Base-by-base conservation (phyloP, 2,888 invertebrate genomes). In the Lutraria lutraria region DNA sequence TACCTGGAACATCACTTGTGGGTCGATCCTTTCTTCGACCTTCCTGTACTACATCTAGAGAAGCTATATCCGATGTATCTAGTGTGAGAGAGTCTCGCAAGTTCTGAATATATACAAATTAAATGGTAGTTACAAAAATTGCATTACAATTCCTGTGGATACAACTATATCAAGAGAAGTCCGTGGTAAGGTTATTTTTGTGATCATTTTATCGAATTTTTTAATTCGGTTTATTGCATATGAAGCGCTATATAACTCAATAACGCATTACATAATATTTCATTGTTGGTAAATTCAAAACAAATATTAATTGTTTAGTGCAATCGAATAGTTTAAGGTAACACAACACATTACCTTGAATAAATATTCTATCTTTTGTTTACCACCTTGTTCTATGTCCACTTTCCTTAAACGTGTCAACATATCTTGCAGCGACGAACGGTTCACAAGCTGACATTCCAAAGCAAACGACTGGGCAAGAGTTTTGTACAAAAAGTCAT, bases 1-100 rank as follows among this genome's bases (percentile, higher is more conserved):
- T 85, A 85, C 85, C 80, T 53, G 85, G 85, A 56, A 85, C 52
- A 60, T 85, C 85, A 80, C 85, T 85, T 31, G 79, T 85, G 34
- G 85, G 85, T 10, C 85, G 54, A 25, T 85, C 80, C 54, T 79
- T 85, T 21, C 25, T 85, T 43, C 29, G 21, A 6, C 85, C 16
- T 43, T 85, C 85, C 19, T 85, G 85, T 0, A 85, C 25, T 0
- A 80, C 80, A 56, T 85, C 85, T n/a, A 85, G 53, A 21, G 85
- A 43, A n/a, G 80, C 80, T 15, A 85, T 79, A 31, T 85, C 85
- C 21, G 25, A 25, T 13, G 85, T 85, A 52, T 85, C 85, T 31
- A 85, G 43, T 60, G 12, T 21, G 16, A 85, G 25, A 15, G 85
- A 85, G 34, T 34, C 60, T 79, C 76, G 76, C 21, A 85, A 8